A percentile compares a stretch with the other conserved stretches of the same genome.
These are phyloP conservation scores for Rhadina sibilatrix DNA, from an alignment of 2,113 vertebrate genomes.

Conservation along the genomic window DNA sequence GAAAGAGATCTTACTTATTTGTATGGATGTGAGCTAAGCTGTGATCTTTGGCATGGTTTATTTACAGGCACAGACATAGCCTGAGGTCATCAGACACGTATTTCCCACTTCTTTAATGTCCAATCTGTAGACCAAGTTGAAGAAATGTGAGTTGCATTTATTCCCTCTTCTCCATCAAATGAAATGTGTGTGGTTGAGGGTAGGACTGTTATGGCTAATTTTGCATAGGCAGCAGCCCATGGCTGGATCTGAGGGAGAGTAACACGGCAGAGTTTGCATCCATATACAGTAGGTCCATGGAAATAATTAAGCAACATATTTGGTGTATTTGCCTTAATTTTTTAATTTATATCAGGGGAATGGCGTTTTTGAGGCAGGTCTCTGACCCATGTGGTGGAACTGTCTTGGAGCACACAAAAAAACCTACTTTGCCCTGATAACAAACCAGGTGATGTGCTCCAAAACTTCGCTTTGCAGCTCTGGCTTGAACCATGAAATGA, in stretches of 20 bases:
- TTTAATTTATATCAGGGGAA: neutral
- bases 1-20: neutral
- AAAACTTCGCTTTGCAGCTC: neutral
- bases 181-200: neutral
- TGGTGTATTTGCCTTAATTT: neutral
- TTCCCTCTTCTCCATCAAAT: neutral
- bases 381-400: neutral
- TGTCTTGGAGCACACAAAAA: neutral
- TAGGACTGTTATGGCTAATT: neutral
- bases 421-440: neutral
- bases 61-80: neutral
- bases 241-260: neutral
- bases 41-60: neutral
- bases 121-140: neutral
- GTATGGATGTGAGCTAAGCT: neutral
- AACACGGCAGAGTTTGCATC: neutral
- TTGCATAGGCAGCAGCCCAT: neutral
- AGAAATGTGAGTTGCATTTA: neutral
- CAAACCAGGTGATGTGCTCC: neutral
- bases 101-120: neutral
- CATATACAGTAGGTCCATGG: neutral
- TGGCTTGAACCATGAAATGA: neutral
- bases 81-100: neutral
- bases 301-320: neutral
- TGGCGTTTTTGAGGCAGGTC: neutral